Percentiles rank a stretch among this genome's conserved stretches.
phyloP scores from a whole-genome alignment of 1,140 invertebrate genomes.

The Zeugodacus cucurbitae region DNA sequence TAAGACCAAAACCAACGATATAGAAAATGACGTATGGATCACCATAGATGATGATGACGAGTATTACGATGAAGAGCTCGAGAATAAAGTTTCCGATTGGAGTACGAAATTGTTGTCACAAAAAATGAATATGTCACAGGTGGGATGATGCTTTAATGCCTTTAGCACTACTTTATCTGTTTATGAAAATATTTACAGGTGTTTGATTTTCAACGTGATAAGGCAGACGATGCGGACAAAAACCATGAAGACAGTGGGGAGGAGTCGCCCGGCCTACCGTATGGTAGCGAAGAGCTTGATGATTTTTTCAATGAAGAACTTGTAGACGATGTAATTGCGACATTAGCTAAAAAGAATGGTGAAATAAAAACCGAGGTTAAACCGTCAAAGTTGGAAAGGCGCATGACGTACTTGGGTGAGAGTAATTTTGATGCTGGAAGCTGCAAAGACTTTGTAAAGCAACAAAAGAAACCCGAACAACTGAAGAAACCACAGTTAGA shows the following conservation, averaged over 20 bases:
- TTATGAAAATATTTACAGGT: background rate
- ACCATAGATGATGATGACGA: constrained; percentile 43
- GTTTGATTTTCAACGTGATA: constrained; percentile 26
- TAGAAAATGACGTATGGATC: constrained; percentile 38
- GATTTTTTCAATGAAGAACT: background rate
- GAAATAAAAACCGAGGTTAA: background rate
- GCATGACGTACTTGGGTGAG: background rate
- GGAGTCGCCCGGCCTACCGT: background rate
- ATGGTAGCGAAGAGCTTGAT: background rate
- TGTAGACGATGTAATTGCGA: background rate
- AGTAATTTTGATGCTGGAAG: background rate
- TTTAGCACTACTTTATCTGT: no score
- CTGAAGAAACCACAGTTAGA: background rate
- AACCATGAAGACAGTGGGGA: background rate
- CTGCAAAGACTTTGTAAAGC: background rate
- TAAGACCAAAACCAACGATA: background rate
- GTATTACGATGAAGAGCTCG: constrained; percentile 51
- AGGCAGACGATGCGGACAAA: constrained; percentile 20
- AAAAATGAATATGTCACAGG: constrained; percentile 43
- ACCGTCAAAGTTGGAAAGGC: background rate
- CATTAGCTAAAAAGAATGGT: background rate
- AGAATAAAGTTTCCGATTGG: constrained; percentile 55
- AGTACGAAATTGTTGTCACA: constrained; percentile 54
- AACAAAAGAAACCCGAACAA: background rate
- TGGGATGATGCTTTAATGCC: background rate